phyloP scores from a whole-genome alignment of 2,113 vertebrate species.

The Callithrix jacchus region DNA sequence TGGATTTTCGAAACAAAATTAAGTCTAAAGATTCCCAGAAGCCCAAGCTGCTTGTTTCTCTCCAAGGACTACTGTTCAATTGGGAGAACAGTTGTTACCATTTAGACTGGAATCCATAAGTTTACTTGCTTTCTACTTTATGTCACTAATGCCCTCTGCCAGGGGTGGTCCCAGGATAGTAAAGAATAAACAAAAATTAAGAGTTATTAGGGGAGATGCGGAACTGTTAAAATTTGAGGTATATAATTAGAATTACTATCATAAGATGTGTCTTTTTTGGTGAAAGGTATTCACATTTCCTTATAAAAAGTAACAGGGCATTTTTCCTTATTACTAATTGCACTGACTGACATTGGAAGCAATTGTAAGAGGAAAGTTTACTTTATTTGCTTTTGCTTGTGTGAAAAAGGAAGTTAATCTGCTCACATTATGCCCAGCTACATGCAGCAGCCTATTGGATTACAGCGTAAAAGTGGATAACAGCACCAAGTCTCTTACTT shows the following conservation, averaged over 20 bases:
- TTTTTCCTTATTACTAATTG: neutral
- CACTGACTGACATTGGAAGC: neutral
- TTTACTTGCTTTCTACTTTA: neutral
- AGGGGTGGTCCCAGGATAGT: neutral
- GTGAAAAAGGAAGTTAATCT: neutral
- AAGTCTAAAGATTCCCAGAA: conserved; percentile 58
- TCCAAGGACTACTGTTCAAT: conserved; percentile 43
- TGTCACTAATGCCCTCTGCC: neutral
- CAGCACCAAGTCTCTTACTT: neutral
- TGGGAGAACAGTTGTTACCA: conserved; percentile 3
- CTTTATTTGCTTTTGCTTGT: neutral
- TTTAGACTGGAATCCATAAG: neutral
- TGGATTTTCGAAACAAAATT: conserved; percentile 70
- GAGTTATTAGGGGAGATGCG: neutral
- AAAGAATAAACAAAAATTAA: neutral
- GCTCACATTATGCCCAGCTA: neutral
- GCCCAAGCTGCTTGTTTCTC: conserved; percentile 37
- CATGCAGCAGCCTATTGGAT: neutral
- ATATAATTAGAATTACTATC: neutral
- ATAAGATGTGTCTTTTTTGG: neutral
- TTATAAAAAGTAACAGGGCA: neutral
- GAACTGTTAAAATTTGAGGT: neutral
- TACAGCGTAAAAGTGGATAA: neutral
- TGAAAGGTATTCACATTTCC: neutral
- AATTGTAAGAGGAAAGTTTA: neutral